Evolutionary conservation across 1,140 invertebrate genomes (phyloP), one percentile per base, ranked within the genome.

Genomic region (Drosophila serrata): DNA sequence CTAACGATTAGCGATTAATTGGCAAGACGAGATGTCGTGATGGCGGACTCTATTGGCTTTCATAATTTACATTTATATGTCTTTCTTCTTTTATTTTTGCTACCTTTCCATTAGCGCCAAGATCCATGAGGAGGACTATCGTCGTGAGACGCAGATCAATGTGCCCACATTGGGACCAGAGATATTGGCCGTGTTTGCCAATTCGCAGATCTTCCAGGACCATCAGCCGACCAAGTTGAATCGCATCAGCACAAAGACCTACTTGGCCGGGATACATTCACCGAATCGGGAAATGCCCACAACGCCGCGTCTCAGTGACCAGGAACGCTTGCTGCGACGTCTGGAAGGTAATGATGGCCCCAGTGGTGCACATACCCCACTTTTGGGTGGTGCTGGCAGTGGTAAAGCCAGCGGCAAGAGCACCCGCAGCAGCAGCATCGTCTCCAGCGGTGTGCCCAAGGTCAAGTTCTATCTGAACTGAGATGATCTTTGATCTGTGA

Each of bases 191-290:
- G 92, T 93, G 11, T 93, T 93, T 57, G 91, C 92, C 29, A 93
- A 92, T 29, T 93, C 92, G 31, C 92, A 93, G 64, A 93, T 93
- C 53, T 93, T 93, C 68, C 82, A 92, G 59, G 92, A 93, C 46
- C 91, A 92, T 79, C 90, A 92, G 49, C 92, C 92, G 11, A 90
- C 90, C 8, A 93, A 93, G 62, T 39, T 92, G 24, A 91, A 79
- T 29, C 81, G 84, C 39, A 93, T 81, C 22, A 85, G 82, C 63
- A 92, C 91, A 13, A 92, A 92, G 74, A 82, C 87, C 3, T 91
- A 77, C 57, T 19, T 92, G 46, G 59, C 91, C 0, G 91, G 87
- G 6, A 68, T 92, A 9, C 91, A 92, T 39, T 82, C 91, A 19
- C 91, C 91, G 1, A 82, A 80, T 37, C 81, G 80, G 35, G 88